Conservation (phyloP, 1,140 invertebrate species). For the Pemphigus obesinymphae region DNA sequence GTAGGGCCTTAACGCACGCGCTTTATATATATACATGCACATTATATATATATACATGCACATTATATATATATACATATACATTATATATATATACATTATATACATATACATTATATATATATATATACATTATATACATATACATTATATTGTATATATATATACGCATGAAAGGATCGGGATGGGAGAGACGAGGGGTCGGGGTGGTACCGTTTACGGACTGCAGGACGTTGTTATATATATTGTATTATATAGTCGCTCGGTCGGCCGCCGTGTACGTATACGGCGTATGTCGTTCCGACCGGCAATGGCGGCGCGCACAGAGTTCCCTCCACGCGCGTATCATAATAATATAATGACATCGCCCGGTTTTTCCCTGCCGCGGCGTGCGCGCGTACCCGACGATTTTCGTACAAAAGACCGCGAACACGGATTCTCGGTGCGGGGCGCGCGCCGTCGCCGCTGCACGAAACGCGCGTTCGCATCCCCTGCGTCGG, state of each 20-base stretch:
- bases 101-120: background rate
- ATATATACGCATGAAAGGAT: background rate
- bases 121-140: background rate
- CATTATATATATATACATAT: background rate
- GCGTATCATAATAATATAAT: too few species aligned
- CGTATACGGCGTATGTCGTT: background rate
- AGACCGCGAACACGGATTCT: too few species aligned
- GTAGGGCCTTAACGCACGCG: slow-evolving; percentile 23
- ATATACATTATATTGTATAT: background rate
- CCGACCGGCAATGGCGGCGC: background rate
- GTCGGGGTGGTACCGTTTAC: slow-evolving; percentile 18
- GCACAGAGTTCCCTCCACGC: too few species aligned
- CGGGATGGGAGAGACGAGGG: too few species aligned
- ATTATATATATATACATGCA: slow-evolving; percentile 7
- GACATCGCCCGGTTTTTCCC: background rate
- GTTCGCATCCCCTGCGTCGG: too few species aligned
- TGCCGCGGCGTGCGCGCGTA: too few species aligned
- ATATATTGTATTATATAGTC: background rate
- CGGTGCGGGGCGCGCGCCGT: too few species aligned
- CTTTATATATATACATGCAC: background rate
- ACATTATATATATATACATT: background rate
- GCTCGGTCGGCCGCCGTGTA: background rate
- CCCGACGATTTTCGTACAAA: too few species aligned
- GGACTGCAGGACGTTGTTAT: background rate
- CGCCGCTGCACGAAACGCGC: too few species aligned